Percentiles rank a stretch among this genome's conserved stretches.
These are phyloP conservation scores for Pollimyrus isidori DNA, from an alignment of 2,113 vertebrate genomes.

Conservation along the genomic window DNA sequence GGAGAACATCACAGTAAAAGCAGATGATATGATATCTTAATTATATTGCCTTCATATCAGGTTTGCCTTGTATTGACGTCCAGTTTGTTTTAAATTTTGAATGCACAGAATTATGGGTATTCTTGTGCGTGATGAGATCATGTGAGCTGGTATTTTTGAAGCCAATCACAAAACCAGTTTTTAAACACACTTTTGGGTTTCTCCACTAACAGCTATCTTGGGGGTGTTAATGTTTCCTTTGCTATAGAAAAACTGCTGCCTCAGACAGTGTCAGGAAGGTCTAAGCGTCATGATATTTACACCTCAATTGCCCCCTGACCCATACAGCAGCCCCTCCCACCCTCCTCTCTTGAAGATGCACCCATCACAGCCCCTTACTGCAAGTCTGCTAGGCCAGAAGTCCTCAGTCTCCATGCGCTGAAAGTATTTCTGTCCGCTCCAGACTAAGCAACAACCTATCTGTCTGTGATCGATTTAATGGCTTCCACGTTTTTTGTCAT, in stretches of 20 bases:
- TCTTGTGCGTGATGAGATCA: neutral
- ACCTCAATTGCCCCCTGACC: neutral
- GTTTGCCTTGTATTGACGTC: neutral
- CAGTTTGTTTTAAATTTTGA: neutral
- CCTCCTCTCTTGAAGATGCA: neutral
- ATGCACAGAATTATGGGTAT: neutral
- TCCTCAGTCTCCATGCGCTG: neutral
- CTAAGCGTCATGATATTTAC: neutral
- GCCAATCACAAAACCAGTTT: neutral
- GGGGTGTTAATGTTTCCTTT: neutral
- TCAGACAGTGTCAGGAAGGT: neutral
- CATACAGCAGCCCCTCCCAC: neutral
- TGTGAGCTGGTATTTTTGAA: neutral
- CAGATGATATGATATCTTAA: neutral
- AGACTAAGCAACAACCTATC: neutral
- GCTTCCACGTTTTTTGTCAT: neutral
- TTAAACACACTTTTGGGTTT: neutral
- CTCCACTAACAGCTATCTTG: neutral
- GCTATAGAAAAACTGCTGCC: neutral
- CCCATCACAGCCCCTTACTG: neutral
- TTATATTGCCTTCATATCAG: neutral
- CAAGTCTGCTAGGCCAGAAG: neutral
- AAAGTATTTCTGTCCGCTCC: neutral
- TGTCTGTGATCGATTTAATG: neutral
- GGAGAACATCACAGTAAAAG: neutral